phyloP scores from a whole-genome alignment of 1,140 invertebrate genomes.

The Cydia splendana region DNA sequence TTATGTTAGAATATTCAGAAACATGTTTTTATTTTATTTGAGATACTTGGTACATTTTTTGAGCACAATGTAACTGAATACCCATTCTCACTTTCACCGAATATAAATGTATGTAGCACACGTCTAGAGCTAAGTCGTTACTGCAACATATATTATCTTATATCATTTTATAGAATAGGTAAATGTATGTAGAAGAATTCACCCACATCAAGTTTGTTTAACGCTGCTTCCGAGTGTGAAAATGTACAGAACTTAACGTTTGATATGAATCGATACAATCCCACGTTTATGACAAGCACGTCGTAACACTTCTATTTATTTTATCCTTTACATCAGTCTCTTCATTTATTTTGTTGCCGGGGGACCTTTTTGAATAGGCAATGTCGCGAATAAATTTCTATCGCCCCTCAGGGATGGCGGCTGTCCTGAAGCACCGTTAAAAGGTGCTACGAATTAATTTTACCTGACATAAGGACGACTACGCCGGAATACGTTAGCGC shows the following conservation, averaged over 20 bases:
- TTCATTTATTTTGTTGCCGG: conserved; percentile 65
- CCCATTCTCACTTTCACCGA: neutral
- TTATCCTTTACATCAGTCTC: conserved; percentile 34
- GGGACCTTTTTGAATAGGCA: conserved; percentile 74
- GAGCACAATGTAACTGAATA: neutral
- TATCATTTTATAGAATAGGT: conserved; percentile 8
- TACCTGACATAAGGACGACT: conserved; percentile 57
- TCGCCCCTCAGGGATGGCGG: conserved; percentile 50
- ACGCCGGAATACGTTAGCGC: conserved; percentile 47
- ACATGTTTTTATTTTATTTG: too few relatives aligned
- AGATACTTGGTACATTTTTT: too few relatives aligned
- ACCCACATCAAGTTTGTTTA: neutral
- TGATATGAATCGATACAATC: conserved; percentile 21
- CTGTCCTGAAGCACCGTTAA: conserved; percentile 58
- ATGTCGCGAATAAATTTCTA: conserved; percentile 72
- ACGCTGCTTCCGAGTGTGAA: neutral
- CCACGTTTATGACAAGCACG: conserved; percentile 23
- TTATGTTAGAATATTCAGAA: too few relatives aligned
- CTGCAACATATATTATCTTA: neutral
- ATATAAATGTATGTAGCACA: neutral
- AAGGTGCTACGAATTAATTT: conserved; percentile 74
- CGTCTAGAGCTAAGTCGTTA: neutral
- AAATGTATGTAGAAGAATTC: neutral
- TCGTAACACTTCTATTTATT: conserved; percentile 32
- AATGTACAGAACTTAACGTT: conserved; percentile 19